phyloP scores from a whole-genome alignment of 2,113 vertebrate genomes.

The Poecile atricapillus region DNA sequence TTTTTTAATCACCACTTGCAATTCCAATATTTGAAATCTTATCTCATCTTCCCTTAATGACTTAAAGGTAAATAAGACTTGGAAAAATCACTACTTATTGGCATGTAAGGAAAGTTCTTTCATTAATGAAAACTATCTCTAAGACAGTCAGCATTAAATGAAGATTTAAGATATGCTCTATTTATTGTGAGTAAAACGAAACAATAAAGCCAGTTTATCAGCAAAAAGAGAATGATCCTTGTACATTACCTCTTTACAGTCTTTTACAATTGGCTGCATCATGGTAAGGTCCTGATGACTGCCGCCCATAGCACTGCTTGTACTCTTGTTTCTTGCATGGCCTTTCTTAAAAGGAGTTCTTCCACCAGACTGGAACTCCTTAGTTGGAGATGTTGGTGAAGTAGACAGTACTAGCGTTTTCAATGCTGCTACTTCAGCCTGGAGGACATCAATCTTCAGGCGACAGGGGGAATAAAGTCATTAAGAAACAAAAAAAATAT shows the following conservation, averaged over 20 bases:
- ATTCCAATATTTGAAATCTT: not conserved
- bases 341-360: conserved; percentile 92
- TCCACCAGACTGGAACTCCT: conserved; percentile 79
- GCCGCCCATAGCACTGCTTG: conserved; percentile 89
- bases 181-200: conserved; percentile 8
- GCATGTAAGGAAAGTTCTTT: not conserved
- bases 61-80: not conserved
- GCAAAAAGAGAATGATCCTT: not conserved
- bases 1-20: not conserved
- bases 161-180: conserved; percentile 5
- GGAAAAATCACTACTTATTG: not conserved
- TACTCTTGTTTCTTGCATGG: conserved; percentile 95
- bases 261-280: conserved; percentile 88
- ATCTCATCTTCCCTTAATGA: not conserved
- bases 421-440: conserved; percentile 93
- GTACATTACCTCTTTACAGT: conserved; percentile 89
- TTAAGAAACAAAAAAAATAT: not conserved
- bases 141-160: conserved; percentile 15
- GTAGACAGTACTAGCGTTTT: conserved; percentile 93
- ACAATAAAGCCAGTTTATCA: not conserved
- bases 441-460: conserved; percentile 92
- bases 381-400: conserved; percentile 91
- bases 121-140: not conserved
- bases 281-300: conserved; percentile 86
- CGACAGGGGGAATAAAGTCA: not conserved